Evolutionary conservation across 2,888 invertebrate species (phyloP).

Genomic region (Drosophila dives): DNA sequence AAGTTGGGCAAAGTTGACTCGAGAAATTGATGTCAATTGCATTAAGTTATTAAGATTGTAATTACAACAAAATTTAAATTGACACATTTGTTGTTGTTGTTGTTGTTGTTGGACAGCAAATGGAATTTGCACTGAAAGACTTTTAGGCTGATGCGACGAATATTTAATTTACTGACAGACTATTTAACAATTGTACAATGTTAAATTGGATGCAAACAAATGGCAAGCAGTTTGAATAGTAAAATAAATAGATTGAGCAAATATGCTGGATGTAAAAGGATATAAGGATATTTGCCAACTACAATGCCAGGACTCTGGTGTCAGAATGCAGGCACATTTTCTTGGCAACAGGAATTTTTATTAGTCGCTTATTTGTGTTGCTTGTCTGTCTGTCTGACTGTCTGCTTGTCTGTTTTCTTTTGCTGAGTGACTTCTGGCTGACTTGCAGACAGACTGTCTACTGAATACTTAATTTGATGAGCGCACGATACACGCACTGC

Average conservation of each 20-base stretch:
- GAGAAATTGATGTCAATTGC: constrained; percentile 71
- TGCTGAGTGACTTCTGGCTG: constrained; percentile 13
- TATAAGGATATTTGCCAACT: constrained; percentile 14
- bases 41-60: constrained; percentile 77
- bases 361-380: constrained; percentile 43
- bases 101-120: constrained; percentile 35
- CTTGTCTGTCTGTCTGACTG: constrained; percentile 25
- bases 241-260: constrained; percentile 38
- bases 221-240: constrained; percentile 24
- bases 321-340: constrained; percentile 44
- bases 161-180: constrained; percentile 12
- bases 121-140: constrained; percentile 46
- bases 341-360: constrained; percentile 51
- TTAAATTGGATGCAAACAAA: constrained; percentile 43
- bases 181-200: constrained; percentile 22
- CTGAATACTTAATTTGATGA: constrained; percentile 78
- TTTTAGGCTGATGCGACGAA: not conserved
- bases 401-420: constrained; percentile 15
- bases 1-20: constrained; percentile 16
- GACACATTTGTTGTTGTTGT: constrained; percentile 46
- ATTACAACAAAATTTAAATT: constrained; percentile 65
- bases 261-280: constrained; percentile 17
- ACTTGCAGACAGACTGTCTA: constrained; percentile 42
- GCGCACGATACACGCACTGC: constrained; percentile 39
- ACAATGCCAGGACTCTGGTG: constrained; percentile 8